Evolutionary conservation across 2,888 invertebrate genomes (phyloP).

Genomic region (Melikaiella ostensackeni): DNA sequence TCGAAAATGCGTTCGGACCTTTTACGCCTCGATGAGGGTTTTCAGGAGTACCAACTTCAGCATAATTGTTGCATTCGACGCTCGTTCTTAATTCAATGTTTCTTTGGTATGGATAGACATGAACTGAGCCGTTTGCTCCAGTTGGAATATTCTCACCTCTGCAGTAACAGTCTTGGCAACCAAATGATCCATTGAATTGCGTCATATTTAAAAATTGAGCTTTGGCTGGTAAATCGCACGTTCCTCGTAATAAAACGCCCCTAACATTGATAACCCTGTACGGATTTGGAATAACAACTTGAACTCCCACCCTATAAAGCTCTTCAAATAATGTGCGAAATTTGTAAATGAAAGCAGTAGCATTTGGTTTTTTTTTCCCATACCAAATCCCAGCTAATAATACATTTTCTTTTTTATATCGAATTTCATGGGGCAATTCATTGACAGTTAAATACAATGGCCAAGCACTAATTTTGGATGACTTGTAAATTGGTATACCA

Average conservation of each 20-base stretch:
- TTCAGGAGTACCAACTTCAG: background rate
- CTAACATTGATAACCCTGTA: background rate
- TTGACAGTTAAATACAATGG: constrained; percentile 30
- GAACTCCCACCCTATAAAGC: background rate
- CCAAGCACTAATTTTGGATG: constrained; percentile 14
- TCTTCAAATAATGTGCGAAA: background rate
- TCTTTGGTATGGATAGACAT: background rate
- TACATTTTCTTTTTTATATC: constrained; percentile 48
- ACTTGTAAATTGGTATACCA: constrained; percentile 38
- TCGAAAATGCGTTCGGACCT: background rate
- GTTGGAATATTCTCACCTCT: background rate
- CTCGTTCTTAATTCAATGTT: background rate
- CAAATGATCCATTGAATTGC: background rate
- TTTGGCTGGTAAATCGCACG: background rate
- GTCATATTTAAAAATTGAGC: background rate
- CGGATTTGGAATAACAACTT: background rate
- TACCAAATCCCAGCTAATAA: constrained; percentile 51
- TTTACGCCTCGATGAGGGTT: background rate
- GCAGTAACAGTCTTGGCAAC: background rate
- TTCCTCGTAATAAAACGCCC: background rate
- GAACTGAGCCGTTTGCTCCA: background rate
- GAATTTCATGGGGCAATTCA: constrained; percentile 29
- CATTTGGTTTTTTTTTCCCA: constrained; percentile 49
- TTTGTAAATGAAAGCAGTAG: constrained; percentile 44
- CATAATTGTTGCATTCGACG: background rate